A percentile compares a stretch with the other conserved stretches of the same genome.
These are phyloP conservation scores for Alligator sinensis DNA, from an alignment of 2,113 vertebrate genomes.

Conservation along the genomic window DNA sequence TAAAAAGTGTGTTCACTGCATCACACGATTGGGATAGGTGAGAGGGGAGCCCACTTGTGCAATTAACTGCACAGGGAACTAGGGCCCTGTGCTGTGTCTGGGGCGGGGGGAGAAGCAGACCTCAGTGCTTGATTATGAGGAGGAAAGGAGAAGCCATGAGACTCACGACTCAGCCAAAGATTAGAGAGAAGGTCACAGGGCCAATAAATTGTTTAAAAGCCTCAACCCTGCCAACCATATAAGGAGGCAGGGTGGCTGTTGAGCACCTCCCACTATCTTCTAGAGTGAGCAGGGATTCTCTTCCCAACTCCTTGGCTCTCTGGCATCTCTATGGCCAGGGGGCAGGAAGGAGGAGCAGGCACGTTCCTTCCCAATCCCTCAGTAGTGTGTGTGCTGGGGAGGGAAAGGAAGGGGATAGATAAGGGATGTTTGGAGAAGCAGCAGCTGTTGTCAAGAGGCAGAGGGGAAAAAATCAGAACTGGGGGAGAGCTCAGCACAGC, in stretches of 20 bases:
- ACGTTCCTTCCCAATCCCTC: background rate
- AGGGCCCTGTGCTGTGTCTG: background rate
- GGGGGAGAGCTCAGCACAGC: background rate
- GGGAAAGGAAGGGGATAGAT: background rate
- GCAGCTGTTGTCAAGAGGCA: slow-evolving; percentile 28
- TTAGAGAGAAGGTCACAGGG: background rate
- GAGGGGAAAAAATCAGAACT: background rate
- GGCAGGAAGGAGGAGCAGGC: background rate
- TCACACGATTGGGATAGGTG: background rate
- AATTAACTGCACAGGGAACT: background rate
- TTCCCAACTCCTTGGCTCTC: background rate
- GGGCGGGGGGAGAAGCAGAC: background rate
- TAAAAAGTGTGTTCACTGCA: background rate
- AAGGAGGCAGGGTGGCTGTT: background rate
- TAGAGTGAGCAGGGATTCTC: background rate
- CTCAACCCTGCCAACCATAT: background rate
- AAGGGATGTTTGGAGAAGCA: slow-evolving; percentile 29
- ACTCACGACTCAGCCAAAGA: background rate
- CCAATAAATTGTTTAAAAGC: background rate
- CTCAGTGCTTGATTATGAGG: background rate
- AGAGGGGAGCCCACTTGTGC: background rate
- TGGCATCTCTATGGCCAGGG: background rate
- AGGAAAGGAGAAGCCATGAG: background rate
- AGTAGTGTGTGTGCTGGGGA: background rate
- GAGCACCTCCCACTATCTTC: background rate